A percentile compares a stretch with the other conserved stretches of the same genome.
Conservation (phyloP, 2,888 invertebrate genomes). For the Brenthis hecate region DNA sequence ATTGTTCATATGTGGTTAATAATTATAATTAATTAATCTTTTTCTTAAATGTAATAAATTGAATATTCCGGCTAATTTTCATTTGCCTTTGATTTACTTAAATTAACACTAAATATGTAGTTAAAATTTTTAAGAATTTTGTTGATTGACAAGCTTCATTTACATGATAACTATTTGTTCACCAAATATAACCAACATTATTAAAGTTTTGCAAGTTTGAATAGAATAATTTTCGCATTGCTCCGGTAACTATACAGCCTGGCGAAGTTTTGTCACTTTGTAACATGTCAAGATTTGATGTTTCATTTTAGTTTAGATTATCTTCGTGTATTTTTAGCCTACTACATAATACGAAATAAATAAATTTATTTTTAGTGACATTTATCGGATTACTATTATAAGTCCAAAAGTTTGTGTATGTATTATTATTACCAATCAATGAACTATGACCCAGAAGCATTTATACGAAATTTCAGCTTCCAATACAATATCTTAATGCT, state of each 20-base stretch:
- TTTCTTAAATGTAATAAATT: too few relatives aligned
- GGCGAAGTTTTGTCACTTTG: conserved; percentile 20
- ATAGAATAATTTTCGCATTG: conserved; percentile 24
- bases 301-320: conserved; percentile 13
- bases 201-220: conserved; percentile 39
- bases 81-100: background rate
- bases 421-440: too few relatives aligned
- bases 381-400: too few relatives aligned
- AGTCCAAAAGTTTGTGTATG: too few relatives aligned
- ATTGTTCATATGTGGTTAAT: too few relatives aligned
- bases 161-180: conserved; percentile 40
- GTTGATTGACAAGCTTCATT: conserved; percentile 40
- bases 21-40: too few relatives aligned
- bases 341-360: too few relatives aligned
- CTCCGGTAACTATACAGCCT: conserved; percentile 9
- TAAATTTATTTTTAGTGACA: too few relatives aligned
- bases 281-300: conserved; percentile 19
- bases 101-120: too few relatives aligned
- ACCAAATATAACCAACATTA: conserved; percentile 38
- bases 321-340: conserved; percentile 3
- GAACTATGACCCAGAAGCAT: too few relatives aligned
- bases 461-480: too few relatives aligned
- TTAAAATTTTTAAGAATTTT: conserved; percentile 7
- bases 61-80: background rate
- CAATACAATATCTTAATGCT: too few relatives aligned